Conservation (phyloP, 2,113 vertebrate species). For the Lethenteron reissneri region DNA sequence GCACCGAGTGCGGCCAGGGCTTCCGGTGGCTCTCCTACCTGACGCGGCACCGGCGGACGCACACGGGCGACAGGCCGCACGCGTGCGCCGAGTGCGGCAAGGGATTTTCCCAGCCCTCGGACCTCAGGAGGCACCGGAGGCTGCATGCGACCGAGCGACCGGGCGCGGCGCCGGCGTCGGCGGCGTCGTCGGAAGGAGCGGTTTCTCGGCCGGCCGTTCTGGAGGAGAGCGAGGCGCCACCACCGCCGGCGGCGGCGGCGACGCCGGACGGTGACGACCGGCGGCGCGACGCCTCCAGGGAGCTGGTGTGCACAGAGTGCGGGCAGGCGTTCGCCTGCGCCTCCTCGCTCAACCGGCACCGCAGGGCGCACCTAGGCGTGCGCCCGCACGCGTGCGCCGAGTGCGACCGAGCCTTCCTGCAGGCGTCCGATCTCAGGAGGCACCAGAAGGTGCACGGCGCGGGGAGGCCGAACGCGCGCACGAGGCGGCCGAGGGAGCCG, state of each 20-base stretch:
- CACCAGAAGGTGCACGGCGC: constrained; percentile 30
- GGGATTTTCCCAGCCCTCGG: constrained; percentile 12
- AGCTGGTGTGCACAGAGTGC: constrained; percentile 12
- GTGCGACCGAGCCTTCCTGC: constrained; percentile 34
- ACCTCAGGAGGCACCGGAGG: constrained; percentile 12
- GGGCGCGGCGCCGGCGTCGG: no score
- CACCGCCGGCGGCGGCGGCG: no score
- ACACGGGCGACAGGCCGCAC: constrained; percentile 12
- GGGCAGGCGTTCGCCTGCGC: constrained; percentile 35
- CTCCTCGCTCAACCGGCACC: constrained; percentile 34
- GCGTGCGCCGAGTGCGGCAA: constrained; percentile 12
- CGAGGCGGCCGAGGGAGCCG: no score
- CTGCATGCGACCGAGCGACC: background rate
- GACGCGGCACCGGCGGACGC: constrained; percentile 12
- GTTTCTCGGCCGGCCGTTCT: no score
- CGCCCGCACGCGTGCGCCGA: constrained; percentile 35
- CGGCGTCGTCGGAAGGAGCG: no score
- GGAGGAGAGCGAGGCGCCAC: no score
- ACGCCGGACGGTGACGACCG: no score
- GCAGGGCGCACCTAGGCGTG: constrained; percentile 34
- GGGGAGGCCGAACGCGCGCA: no score
- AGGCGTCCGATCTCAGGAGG: constrained; percentile 29
- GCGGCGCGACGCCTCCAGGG: no score
- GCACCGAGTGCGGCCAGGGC: constrained; percentile 12
- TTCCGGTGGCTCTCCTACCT: constrained; percentile 12